Evolutionary conservation across 2,113 vertebrate genomes (phyloP).

Genomic region (Bujurquina vittata): DNA sequence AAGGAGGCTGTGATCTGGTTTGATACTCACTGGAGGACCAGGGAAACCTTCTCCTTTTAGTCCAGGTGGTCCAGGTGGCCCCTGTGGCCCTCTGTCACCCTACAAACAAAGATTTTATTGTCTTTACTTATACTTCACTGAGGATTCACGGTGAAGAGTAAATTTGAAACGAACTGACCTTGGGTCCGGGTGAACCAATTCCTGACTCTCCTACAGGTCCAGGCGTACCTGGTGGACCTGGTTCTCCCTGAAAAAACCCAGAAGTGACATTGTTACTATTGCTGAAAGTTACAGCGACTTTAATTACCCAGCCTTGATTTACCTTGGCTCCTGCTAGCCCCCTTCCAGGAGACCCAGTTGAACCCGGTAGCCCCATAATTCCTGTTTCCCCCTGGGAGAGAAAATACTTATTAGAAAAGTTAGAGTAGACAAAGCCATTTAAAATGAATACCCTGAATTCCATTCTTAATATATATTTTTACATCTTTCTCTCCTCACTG

Average conservation of each 20-base stretch:
- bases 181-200: slow-evolving; percentile 77
- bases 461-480: neutral
- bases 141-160: neutral
- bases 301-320: neutral
- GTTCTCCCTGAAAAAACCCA: slow-evolving; percentile 80
- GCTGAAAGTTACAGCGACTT: neutral
- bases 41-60: slow-evolving; percentile 83
- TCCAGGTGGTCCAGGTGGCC: slow-evolving; percentile 78
- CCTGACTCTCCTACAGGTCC: slow-evolving; percentile 82
- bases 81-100: slow-evolving; percentile 83
- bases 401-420: neutral
- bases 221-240: slow-evolving; percentile 78
- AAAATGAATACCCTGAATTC: neutral
- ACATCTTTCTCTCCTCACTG: neutral
- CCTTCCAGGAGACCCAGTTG: slow-evolving; percentile 63
- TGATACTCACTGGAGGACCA: slow-evolving; percentile 82
- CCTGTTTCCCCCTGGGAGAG: slow-evolving; percentile 76
- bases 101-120: slow-evolving; percentile 18
- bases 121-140: neutral
- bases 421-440: neutral
- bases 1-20: neutral
- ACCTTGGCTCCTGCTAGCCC: slow-evolving; percentile 77
- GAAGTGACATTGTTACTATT: neutral
- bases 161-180: slow-evolving; percentile 75
- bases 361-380: slow-evolving; percentile 64